phyloP scores from a whole-genome alignment of 2,113 vertebrate species.

The Otus sunia region DNA sequence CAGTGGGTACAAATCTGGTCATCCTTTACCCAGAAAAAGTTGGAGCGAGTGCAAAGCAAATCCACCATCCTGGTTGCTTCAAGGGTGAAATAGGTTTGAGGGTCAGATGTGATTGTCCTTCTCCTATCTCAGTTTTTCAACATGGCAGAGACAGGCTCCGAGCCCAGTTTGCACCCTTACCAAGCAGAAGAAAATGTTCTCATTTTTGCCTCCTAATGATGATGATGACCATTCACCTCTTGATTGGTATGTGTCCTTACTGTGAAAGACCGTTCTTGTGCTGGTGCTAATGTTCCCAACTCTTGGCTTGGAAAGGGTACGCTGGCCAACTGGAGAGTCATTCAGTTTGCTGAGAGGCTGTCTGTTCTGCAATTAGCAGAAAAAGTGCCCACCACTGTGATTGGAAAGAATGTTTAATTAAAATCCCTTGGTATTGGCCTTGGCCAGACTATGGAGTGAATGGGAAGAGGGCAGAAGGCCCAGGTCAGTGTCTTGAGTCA shows the following conservation, averaged over 20 bases:
- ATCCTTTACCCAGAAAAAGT: background rate
- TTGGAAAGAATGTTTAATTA: conserved; percentile 49
- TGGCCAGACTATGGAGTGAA: background rate
- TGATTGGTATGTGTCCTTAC: background rate
- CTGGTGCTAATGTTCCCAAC: conserved; percentile 11
- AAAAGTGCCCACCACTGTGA: background rate
- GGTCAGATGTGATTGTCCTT: background rate
- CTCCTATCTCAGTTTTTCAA: background rate
- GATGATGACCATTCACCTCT: background rate
- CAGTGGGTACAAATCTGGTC: background rate
- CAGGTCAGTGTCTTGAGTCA: conserved; percentile 8
- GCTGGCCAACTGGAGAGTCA: background rate
- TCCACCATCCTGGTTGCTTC: background rate
- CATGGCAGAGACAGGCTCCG: background rate
- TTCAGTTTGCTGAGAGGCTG: background rate
- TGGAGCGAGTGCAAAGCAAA: background rate
- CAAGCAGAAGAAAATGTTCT: conserved; percentile 3
- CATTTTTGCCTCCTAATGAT: background rate
- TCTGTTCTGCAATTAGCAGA: conserved; percentile 58
- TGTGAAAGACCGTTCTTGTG: conserved; percentile 11
- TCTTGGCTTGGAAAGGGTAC: background rate
- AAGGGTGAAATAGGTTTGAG: background rate
- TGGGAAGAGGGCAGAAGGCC: background rate
- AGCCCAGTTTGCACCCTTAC: background rate
- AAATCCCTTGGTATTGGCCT: conserved; percentile 27